phyloP scores from a whole-genome alignment of 2,113 vertebrate species.

The Malurus alboscapulatus region DNA sequence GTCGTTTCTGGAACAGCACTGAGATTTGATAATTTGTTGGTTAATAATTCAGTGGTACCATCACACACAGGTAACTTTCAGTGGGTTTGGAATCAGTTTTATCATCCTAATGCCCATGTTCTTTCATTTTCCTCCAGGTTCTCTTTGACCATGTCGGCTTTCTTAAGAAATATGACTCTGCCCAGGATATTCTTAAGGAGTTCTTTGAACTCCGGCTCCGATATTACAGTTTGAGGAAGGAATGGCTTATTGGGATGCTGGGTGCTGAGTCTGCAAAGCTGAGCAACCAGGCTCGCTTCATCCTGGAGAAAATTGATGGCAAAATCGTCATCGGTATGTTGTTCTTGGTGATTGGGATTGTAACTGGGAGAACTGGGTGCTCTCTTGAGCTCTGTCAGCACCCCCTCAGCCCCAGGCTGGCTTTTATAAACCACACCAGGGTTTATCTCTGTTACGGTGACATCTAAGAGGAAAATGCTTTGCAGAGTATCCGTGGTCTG shows the following conservation, averaged over 20 bases:
- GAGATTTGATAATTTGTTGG: not conserved
- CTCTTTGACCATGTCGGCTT: constrained; percentile 95
- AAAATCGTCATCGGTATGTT: constrained; percentile 89
- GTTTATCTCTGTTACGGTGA: constrained; percentile 16
- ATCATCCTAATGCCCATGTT: not conserved
- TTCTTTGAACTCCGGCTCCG: constrained; percentile 91
- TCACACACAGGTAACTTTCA: not conserved
- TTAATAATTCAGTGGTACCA: not conserved
- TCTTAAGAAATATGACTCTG: constrained; percentile 90
- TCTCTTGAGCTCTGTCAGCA: constrained; percentile 16
- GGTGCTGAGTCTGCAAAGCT: constrained; percentile 88
- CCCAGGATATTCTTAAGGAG: constrained; percentile 87
- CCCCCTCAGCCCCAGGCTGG: not conserved
- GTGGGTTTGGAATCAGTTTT: not conserved
- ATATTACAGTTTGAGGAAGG: constrained; percentile 91
- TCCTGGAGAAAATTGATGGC: constrained; percentile 96
- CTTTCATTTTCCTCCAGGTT: constrained; percentile 76
- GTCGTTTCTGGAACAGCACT: not conserved
- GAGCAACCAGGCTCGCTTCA: constrained; percentile 97
- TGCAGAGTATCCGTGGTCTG: not conserved
- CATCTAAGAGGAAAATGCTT: not conserved
- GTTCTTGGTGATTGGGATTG: not conserved
- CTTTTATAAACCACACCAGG: constrained; percentile 5
- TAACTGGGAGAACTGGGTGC: not conserved
- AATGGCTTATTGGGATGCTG: constrained; percentile 92